A percentile compares a stretch with the other conserved stretches of the same genome.
phyloP scores from a whole-genome alignment of 2,888 invertebrate genomes.

The Hydrotaea diabolus region DNA sequence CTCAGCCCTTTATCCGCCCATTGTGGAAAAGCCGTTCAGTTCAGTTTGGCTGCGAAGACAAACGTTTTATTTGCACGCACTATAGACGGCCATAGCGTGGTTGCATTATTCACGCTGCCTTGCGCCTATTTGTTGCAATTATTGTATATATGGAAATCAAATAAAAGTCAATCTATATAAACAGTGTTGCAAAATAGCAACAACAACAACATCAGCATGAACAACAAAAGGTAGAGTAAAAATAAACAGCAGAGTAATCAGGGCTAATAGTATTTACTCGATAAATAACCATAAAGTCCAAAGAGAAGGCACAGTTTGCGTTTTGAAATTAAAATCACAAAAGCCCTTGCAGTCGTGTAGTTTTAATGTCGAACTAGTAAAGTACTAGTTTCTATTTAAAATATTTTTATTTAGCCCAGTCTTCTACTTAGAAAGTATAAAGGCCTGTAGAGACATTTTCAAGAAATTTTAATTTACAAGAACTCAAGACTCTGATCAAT shows the following conservation, averaged over 20 bases:
- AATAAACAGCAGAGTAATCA: not conserved
- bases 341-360: too few relatives aligned
- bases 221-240: not conserved
- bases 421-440: too few relatives aligned
- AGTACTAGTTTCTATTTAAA: too few relatives aligned
- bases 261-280: constrained; percentile 7
- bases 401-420: too few relatives aligned
- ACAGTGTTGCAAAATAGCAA: not conserved
- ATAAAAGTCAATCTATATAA: constrained; percentile 10
- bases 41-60: constrained; percentile 52
- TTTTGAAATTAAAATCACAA: not conserved
- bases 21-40: not conserved
- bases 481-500: too few relatives aligned
- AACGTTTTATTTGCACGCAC: constrained; percentile 66
- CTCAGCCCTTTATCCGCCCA: too few relatives aligned
- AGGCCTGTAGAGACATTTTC: too few relatives aligned
- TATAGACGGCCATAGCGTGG: constrained; percentile 11
- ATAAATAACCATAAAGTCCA: not conserved
- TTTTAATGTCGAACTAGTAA: too few relatives aligned
- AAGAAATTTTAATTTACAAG: too few relatives aligned
- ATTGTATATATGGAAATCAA: constrained; percentile 26
- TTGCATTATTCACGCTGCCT: not conserved
- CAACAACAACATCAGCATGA: too few relatives aligned
- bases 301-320: not conserved
- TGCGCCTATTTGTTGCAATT: constrained; percentile 19